A percentile compares a stretch with the other conserved stretches of the same genome.
These are phyloP conservation scores for Baronia brevicornis DNA, from an alignment of 2,888 invertebrate genomes.

Conservation along the genomic window DNA sequence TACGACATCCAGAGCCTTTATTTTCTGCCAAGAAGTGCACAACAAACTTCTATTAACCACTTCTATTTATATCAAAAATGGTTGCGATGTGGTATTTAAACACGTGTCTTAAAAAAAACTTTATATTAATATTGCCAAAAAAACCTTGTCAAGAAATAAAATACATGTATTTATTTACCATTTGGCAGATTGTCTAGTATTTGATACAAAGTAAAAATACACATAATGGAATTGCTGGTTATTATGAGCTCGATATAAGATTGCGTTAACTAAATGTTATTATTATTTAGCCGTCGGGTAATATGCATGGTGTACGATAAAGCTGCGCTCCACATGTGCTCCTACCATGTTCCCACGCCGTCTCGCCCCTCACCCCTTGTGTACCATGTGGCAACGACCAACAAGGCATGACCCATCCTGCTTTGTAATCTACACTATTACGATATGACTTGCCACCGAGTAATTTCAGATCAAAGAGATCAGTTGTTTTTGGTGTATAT, in stretches of 20 bases:
- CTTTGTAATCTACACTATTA: slow-evolving; percentile 22
- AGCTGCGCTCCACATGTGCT: slow-evolving; percentile 71
- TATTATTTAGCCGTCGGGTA: slow-evolving; percentile 59
- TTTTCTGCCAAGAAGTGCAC: too few relatives aligned
- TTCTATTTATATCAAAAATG: too few relatives aligned
- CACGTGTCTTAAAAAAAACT: too few relatives aligned
- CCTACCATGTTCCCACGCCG: slow-evolving; percentile 56
- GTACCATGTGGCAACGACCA: slow-evolving; percentile 58
- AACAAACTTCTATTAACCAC: too few relatives aligned
- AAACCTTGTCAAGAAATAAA: too few relatives aligned
- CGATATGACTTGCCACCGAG: slow-evolving; percentile 13
- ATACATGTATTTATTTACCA: too few relatives aligned
- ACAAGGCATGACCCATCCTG: slow-evolving; percentile 35
- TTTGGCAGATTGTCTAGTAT: too few relatives aligned
- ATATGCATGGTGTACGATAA: slow-evolving; percentile 57
- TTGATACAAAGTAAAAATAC: too few relatives aligned
- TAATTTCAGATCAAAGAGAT: slow-evolving; percentile 25
- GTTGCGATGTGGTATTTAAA: too few relatives aligned
- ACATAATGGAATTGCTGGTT: slow-evolving; percentile 36
- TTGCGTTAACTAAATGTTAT: slow-evolving; percentile 58
- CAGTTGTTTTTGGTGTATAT: slow-evolving; percentile 36
- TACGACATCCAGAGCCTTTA: too few relatives aligned
- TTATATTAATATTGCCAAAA: too few relatives aligned
- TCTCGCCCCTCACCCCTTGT: slow-evolving; percentile 34
- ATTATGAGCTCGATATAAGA: slow-evolving; percentile 45